Conservation (phyloP, 2,888 invertebrate genomes). For the Pharmacophagus antenor region DNA sequence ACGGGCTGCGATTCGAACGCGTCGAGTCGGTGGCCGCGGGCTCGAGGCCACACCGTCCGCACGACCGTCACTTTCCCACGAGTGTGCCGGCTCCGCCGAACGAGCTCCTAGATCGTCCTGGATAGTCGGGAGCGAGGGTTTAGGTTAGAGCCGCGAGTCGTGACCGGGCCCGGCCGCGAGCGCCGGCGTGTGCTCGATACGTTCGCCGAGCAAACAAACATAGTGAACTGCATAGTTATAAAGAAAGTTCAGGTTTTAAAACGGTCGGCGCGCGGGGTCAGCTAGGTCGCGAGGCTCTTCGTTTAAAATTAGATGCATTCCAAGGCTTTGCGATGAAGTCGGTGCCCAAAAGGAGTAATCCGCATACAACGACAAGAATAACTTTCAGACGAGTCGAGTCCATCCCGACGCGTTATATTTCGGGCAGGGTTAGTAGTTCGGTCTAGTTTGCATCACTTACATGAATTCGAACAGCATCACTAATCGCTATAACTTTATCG, state of each 20-base stretch:
- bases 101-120: constrained; percentile 60
- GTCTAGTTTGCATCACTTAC: constrained; percentile 37
- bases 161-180: constrained; percentile 68
- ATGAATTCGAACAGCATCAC: constrained; percentile 39
- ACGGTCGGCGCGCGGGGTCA: constrained; percentile 76
- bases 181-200: constrained; percentile 72
- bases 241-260: constrained; percentile 81
- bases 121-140: constrained; percentile 68
- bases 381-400: constrained; percentile 59
- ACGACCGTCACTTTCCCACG: constrained; percentile 76
- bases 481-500: constrained; percentile 40
- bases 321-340: constrained; percentile 65
- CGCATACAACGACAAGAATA: constrained; percentile 68
- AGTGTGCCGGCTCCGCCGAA: constrained; percentile 44
- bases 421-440: constrained; percentile 74
- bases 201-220: constrained; percentile 77
- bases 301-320: constrained; percentile 81
- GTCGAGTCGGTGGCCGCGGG: constrained; percentile 36
- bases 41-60: constrained; percentile 49
- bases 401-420: constrained; percentile 66
- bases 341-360: constrained; percentile 60
- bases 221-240: constrained; percentile 73
- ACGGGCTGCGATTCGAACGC: constrained; percentile 36
- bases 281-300: constrained; percentile 77
- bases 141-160: constrained; percentile 64